Base-by-base conservation (phyloP, 1,140 invertebrate genomes). In the Batillaria attramentaria region DNA sequence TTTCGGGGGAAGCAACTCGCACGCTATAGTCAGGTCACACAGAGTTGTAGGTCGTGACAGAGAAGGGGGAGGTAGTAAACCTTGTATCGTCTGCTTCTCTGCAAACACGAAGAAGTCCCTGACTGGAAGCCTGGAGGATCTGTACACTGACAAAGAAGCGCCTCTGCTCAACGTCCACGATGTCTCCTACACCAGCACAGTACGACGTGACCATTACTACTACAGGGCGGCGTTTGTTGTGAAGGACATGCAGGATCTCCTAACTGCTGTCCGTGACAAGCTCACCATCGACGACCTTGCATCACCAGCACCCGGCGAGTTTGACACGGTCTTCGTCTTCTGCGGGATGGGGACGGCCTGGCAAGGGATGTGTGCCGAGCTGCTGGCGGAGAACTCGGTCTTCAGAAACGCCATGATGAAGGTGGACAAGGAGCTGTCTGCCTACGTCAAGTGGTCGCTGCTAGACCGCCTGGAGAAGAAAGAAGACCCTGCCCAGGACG, bases 1-100 rank as follows among this genome's bases (percentile, higher is more conserved):
- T 0, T 88, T 87, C 79, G 87, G 87, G n/a, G 87, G 87, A 10
- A 85, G 84, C 43, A 88, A 88, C 60, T 70, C 78, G 10, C 87
- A 88, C 77, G 85, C 82, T 33, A 72, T 85, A 39, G 69, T 86
- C 35, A 65, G 69, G 37, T 66, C 79, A 2, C 79, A 75, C 62
- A 76, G 16, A 81, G 62, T n/a, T 5, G 69, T 72, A 62, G 50
- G 43, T 31, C 50, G 62, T 20, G 24, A 73, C 8, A 43, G 80
- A 16, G 3, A 62, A 70, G n/a, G 68, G 62, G 93, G 41, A 31
- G 31, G 39, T 31, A 62, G 37, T 24, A 3, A 37, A 20, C 73
- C 54, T 1, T 60, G 69, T 57, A 41, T 83, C 28, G 62, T 77
- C n/a, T 78, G 68, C 62, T 77, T 83, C 46, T 81, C 82, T 39